Base-by-base conservation (phyloP, 2,797 vertebrate genomes). In the Acanthopagrus latus region DNA sequence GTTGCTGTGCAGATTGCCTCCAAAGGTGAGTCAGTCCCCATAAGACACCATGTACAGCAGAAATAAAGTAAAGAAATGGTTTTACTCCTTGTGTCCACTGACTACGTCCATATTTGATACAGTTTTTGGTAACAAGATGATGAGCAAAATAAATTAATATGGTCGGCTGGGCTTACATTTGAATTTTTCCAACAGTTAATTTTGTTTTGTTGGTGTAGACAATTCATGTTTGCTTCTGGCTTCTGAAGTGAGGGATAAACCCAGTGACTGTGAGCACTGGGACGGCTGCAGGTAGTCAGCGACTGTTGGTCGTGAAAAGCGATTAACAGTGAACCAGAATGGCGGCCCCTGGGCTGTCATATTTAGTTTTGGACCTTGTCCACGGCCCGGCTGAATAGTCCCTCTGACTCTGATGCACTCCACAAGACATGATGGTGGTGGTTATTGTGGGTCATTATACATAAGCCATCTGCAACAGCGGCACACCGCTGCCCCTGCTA, bases 371-470 rank as follows among this genome's bases (percentile, higher is more conserved):
- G 68, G 76, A 56, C 51, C 47, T 43, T 27, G 54, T 62, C 56
- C 74, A 56, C 56, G 13, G 21, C 20, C 74, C 74, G 76, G 33
- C 21, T 86, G 68, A 70, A 71, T 55, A 25, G 27, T 18, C 12
- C 50, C 76, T 57, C 78, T 6, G 16, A 72, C 63, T 78, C 52
- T 6, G 51, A 9, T 52, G 25, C 41, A 12, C 43, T 64, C 50
- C 50, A 70, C 46, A 55, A 56, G 56, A 73, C 54, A 60, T 52
- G 63, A 66, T 65, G 41, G 47, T 47, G 25, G 50, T 38, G 58
- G 47, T 82, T 83, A 73, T 76, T 60, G 65, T 64, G 25, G 75
- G 17, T 81, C 73, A 70, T 88, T 84, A 70, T 71, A 60, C 54
- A 67, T 60, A 69, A 27, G 59, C 79, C 63, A 79, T 83, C 75